Conservation (phyloP, 2,888 invertebrate species). For the Phragmatobia fuliginosa region DNA sequence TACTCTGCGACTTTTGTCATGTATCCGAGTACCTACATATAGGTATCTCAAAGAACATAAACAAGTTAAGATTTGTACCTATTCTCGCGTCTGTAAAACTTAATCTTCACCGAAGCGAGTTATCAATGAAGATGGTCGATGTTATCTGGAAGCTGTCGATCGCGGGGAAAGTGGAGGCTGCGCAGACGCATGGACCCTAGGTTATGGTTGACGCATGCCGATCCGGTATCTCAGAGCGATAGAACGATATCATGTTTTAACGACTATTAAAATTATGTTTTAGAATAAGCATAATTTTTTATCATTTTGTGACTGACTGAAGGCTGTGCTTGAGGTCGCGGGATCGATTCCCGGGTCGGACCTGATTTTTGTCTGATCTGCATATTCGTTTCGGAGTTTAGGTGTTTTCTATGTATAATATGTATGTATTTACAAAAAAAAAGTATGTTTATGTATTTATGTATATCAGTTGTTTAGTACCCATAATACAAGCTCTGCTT, state of each 20-base stretch:
- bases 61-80: constrained; percentile 20
- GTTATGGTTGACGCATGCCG: constrained; percentile 46
- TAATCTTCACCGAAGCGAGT: constrained; percentile 61
- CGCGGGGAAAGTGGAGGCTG: constrained; percentile 62
- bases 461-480: no score
- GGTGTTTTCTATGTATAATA: no score
- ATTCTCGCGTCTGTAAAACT: constrained; percentile 35
- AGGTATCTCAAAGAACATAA: background rate
- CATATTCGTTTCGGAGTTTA: no score
- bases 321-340: no score
- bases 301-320: no score
- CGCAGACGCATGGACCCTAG: constrained; percentile 44
- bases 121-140: constrained; percentile 80
- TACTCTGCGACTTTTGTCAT: no score
- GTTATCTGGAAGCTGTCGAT: constrained; percentile 57
- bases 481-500: no score
- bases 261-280: background rate
- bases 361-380: no score
- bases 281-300: background rate
- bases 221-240: constrained; percentile 6
- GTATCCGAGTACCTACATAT: no score
- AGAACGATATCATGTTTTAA: background rate
- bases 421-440: no score
- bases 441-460: no score
- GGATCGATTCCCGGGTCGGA: no score